phyloP scores from a whole-genome alignment of 2,113 vertebrate genomes.

The Lota lota region DNA sequence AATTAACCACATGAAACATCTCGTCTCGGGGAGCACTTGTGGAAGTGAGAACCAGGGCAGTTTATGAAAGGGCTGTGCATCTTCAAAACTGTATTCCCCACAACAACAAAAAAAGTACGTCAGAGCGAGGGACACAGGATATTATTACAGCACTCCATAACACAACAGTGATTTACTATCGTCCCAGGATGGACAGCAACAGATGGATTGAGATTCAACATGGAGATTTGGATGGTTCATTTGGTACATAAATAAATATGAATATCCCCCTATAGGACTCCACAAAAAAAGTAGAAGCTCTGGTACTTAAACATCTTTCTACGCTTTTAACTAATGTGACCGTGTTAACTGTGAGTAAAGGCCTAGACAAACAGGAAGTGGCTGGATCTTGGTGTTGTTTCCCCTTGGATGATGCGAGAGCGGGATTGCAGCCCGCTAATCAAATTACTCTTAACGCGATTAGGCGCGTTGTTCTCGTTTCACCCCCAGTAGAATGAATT shows the following conservation, averaged over 20 bases:
- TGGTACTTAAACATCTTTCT: no score
- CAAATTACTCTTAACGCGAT: conserved; percentile 52
- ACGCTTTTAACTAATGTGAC: no score
- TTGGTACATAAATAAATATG: conserved; percentile 36
- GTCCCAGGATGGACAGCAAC: no score
- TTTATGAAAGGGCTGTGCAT: conserved; percentile 30
- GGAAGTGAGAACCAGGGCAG: conserved; percentile 34
- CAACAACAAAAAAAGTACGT: conserved; percentile 46
- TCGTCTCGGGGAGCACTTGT: conserved; percentile 41
- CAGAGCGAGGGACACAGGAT: conserved; percentile 47
- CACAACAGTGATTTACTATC: not conserved
- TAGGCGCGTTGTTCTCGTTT: conserved; percentile 50
- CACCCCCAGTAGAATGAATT: conserved; percentile 55
- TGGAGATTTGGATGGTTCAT: conserved; percentile 7
- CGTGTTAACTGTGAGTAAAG: no score
- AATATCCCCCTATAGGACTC: no score
- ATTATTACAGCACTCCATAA: conserved; percentile 42
- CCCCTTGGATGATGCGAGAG: no score
- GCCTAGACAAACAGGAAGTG: no score
- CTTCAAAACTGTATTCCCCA: conserved; percentile 37
- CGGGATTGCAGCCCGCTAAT: conserved; percentile 32
- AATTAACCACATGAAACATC: conserved; percentile 39
- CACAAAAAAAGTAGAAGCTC: no score
- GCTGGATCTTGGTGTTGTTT: no score
- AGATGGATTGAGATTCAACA: conserved; percentile 29